Conservation (phyloP, 2,888 invertebrate species). For the Leucophenga montana region DNA sequence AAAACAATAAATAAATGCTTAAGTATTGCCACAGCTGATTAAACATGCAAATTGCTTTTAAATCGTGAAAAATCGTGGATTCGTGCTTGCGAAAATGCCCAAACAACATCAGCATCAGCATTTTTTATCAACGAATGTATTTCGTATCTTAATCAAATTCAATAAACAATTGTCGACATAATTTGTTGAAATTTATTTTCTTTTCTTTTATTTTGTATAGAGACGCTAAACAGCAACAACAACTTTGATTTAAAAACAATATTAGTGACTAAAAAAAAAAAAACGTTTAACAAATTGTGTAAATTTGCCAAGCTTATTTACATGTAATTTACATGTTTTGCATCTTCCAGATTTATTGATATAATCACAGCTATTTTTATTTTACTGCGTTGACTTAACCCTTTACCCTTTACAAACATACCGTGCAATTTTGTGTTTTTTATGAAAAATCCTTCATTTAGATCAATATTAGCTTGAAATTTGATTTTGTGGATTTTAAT, state of each 20-base stretch:
- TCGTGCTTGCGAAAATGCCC: constrained; percentile 35
- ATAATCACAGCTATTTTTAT: background rate
- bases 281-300: constrained; percentile 4
- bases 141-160: constrained; percentile 24
- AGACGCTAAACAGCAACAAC: background rate
- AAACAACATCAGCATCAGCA: constrained; percentile 31
- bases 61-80: constrained; percentile 51
- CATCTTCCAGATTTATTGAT: background rate
- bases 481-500: too few species aligned
- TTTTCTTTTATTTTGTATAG: background rate
- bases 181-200: constrained; percentile 7
- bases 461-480: too few species aligned
- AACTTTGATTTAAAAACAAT: background rate
- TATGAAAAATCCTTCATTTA: too few species aligned
- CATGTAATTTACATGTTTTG: constrained; percentile 1
- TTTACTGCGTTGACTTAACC: background rate
- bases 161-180: constrained; percentile 25
- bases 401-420: too few species aligned
- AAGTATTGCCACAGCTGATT: constrained; percentile 50
- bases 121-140: background rate
- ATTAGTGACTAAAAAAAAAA: background rate
- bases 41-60: constrained; percentile 59
- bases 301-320: constrained; percentile 21
- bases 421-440: too few species aligned
- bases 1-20: constrained; percentile 1